Evolutionary conservation across 2,113 vertebrate genomes (phyloP).

Genomic region (Heloderma charlesbogerti): DNA sequence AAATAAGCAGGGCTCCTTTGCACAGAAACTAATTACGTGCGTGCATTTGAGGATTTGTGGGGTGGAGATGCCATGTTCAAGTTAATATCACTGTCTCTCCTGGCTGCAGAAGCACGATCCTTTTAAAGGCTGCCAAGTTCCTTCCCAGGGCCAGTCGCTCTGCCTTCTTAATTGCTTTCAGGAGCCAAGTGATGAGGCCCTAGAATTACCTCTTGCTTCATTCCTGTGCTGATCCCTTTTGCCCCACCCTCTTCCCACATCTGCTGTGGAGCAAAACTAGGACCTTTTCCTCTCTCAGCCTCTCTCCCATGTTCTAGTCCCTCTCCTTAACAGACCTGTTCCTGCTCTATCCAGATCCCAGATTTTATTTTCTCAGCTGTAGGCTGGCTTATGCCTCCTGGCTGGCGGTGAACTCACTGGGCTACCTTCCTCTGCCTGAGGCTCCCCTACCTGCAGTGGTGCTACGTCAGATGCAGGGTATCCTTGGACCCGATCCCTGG

Average conservation of each 20-base stretch:
- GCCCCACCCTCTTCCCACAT: neutral
- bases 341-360: neutral
- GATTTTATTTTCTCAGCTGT: neutral
- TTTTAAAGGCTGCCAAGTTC: constrained; percentile 45
- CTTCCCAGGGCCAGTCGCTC: no score
- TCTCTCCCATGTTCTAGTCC: neutral
- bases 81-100: constrained; percentile 41
- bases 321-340: no score
- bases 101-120: constrained; percentile 49
- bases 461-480: neutral
- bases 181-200: neutral
- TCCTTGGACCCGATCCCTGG: neutral
- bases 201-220: neutral
- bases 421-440: neutral
- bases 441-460: neutral
- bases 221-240: neutral
- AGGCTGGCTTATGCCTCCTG: neutral
- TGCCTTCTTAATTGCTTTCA: neutral
- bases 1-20: neutral
- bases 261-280: neutral
- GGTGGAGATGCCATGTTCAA: constrained; percentile 49
- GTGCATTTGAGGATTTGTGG: constrained; percentile 59
- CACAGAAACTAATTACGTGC: neutral
- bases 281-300: neutral
- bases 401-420: neutral